Base-by-base conservation (phyloP, 2,888 invertebrate species). In the Amaurobius ferox region DNA sequence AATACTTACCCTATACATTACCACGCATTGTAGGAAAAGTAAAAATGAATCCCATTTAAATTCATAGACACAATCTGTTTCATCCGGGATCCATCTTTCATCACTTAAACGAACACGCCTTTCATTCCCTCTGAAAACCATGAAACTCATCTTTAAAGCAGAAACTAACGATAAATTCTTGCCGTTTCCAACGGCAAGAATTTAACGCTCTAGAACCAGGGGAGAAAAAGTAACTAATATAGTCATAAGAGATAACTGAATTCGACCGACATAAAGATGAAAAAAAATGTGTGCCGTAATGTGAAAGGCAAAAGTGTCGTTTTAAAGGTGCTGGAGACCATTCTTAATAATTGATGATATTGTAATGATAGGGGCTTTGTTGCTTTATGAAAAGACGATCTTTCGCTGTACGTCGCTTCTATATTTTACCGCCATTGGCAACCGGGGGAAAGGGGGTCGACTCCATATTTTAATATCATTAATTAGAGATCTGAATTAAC, bases 301-400 rank as follows among this genome's bases (percentile, higher is more conserved):
- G 55, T 23, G 23, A 55, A 55, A 23, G 5, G 55, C 55, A 55
- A 19, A 35, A 62, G 32, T 76, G 76, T 77, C 48, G 30, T 40
- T 70, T 70, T 78, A 61, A 70, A 78, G 29, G 62, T 23, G 28
- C 35, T 23, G 30, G 62, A 29, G 30, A 55, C 67, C 55, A 61
- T 35, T 55, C 26, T 77, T 78, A 73, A 73, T 80, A 80, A 73
- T 80, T 80, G 73, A 80, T 80, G 80, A 55, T 73, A 66, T 72
- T 48, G 67, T 73, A 80, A 67, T 80, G 80, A 80, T 80, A 80
- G 72, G 66, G 80, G 66, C 73, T 73, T 64, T 80, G 73, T 80
- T 80, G 55, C 67, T 66, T 30, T 40, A 55, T 32, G 19, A 66
- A 73, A 73, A 72, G 72, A 73, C 73, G 40, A 79, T 48, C 66